Evolutionary conservation across 2,113 vertebrate species (phyloP), one percentile per base, ranked within the genome.

Genomic region (Channa argus): DNA sequence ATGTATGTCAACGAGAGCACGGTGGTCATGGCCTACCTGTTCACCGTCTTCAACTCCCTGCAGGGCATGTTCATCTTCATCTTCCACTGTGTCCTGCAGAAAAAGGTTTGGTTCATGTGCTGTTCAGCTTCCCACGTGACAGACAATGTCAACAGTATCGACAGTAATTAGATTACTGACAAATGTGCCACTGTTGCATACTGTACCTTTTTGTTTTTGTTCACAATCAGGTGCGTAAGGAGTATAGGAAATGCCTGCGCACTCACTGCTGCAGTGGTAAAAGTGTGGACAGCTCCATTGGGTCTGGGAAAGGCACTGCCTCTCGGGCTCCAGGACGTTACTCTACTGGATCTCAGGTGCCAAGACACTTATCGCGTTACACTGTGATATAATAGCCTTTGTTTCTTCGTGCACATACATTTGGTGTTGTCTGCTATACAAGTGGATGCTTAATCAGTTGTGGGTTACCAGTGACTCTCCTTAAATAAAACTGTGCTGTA

Each of bases 11-110:
- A 99, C 77, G 98, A 99, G 94, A 99, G 96, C 94, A 99, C 98
- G 54, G 96, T 99, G 91, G 96, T 99, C 93, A 99, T 99, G 98
- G 98, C 98, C 8, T 99, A 99, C 91, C 96, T 99, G 92, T 99
- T 99, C 95, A 99, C 98, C 92, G 98, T 99, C 94, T 99, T 99
- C 95, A 99, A 99, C 96, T 99, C 98, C 90, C 96, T 99, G 69
- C 98, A 99, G 92, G 98, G 98, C 80, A 99, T 99, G 98, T 99
- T 99, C 95, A 99, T 99, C 95, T 99, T 99, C 94, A 98, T 99
- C 93, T 99, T 99, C 95, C 98, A 99, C 94, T 99, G 98, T 89
- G 97, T 99, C 65, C 96, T 99, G 83, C 98, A 99, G 93, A 99
- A 99, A 91, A 99, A 99, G 98, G 98, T 99, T 92, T 87, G 89